A percentile compares a stretch with the other conserved stretches of the same genome.
These are phyloP conservation scores for Chaetura pelagica DNA, from an alignment of 2,113 vertebrate species.

Conservation along the genomic window DNA sequence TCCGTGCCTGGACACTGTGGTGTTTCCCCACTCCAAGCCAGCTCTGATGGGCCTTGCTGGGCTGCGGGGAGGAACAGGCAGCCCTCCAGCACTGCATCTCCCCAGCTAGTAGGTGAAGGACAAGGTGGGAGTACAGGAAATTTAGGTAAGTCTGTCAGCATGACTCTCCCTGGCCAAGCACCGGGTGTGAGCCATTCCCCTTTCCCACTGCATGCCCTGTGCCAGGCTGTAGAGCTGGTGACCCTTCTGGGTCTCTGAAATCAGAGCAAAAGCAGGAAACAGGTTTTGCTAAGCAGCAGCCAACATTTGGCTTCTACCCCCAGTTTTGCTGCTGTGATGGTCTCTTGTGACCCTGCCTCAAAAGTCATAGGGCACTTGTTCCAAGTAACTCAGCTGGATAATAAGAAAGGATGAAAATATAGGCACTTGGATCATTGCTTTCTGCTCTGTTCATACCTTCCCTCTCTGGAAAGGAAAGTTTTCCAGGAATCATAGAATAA, in stretches of 20 bases:
- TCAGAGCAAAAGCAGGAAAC: background rate
- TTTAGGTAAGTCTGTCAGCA: background rate
- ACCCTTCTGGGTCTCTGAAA: background rate
- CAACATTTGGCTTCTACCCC: background rate
- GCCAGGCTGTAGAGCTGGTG: accelerated
- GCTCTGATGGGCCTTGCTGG: accelerated
- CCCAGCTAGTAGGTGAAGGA: background rate
- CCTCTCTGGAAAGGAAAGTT: background rate
- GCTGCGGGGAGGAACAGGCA: background rate
- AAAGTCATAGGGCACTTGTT: background rate
- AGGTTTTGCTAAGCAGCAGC: background rate
- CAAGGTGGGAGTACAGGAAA: background rate
- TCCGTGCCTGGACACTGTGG: background rate
- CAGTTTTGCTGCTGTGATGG: background rate
- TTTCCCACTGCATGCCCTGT: background rate
- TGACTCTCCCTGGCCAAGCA: background rate
- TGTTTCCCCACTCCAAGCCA: slow-evolving; percentile 3
- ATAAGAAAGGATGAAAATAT: background rate
- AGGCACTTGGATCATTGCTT: background rate
- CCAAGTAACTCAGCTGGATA: background rate
- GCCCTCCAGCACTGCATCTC: accelerated
- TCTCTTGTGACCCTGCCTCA: background rate
- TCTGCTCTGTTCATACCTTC: background rate
- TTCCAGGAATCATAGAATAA: background rate
- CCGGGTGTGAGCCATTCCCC: background rate